Percentiles rank a stretch among this genome's conserved stretches.
These are phyloP conservation scores for Cyaniris semiargus DNA, from an alignment of 2,888 invertebrate species.

Conservation along the genomic window DNA sequence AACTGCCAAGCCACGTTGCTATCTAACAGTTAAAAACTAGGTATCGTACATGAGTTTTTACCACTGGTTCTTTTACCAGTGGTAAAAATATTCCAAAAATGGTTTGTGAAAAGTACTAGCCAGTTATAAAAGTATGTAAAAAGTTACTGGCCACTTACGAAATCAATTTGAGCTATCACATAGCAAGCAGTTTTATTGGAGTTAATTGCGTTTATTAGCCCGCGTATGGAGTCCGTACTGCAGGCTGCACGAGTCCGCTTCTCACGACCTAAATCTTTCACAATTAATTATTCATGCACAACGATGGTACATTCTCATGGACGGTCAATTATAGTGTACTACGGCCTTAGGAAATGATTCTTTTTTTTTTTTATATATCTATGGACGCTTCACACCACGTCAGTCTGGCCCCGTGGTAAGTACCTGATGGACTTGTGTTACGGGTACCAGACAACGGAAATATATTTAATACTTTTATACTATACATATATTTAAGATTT, in stretches of 20 bases:
- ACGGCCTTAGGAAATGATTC: neutral
- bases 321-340: neutral
- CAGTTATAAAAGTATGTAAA: neutral
- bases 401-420: too few relatives aligned
- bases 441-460: too few relatives aligned
- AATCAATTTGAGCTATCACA: constrained; percentile 9
- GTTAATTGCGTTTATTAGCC: constrained; percentile 29
- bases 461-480: too few relatives aligned
- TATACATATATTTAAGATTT: too few relatives aligned
- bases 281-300: constrained; percentile 13
- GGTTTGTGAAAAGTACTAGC: neutral
- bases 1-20: neutral
- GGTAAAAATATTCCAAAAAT: neutral
- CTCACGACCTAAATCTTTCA: constrained; percentile 27
- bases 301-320: neutral
- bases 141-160: neutral
- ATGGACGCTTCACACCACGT: too few relatives aligned
- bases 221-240: neutral
- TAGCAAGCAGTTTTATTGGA: neutral
- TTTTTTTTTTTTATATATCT: too few relatives aligned
- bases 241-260: neutral
- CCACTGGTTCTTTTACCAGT: too few relatives aligned
- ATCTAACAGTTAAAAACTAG: too few relatives aligned
- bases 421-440: too few relatives aligned
- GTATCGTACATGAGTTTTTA: too few relatives aligned